phyloP scores from a whole-genome alignment of 2,888 invertebrate genomes.

The Drosophila yooni region DNA sequence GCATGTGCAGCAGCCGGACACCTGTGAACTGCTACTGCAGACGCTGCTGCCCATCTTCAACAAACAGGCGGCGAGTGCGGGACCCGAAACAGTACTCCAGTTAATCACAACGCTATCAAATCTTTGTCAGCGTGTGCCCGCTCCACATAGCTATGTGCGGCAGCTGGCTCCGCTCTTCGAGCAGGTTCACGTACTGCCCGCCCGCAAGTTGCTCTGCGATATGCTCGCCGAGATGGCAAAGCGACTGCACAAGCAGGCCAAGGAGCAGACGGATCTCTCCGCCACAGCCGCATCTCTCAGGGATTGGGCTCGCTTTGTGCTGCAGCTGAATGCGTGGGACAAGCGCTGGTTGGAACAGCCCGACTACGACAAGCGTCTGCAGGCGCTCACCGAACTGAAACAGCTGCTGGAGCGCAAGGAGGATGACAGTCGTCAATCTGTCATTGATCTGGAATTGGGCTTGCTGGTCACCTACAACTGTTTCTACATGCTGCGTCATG shows the following conservation, averaged over 20 bases:
- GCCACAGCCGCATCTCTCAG: conserved; percentile 75
- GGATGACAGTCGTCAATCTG: conserved; percentile 72
- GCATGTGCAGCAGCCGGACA: conserved; percentile 88
- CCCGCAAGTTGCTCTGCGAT: conserved; percentile 89
- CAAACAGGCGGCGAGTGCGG: conserved; percentile 87
- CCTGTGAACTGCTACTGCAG: conserved; percentile 89
- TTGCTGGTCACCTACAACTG: conserved; percentile 93
- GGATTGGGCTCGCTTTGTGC: conserved; percentile 86
- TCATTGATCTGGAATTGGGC: conserved; percentile 88
- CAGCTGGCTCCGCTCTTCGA: conserved; percentile 90
- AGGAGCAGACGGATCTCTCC: conserved; percentile 20
- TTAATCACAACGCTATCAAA: conserved; percentile 91
- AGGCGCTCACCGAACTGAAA: conserved; percentile 90
- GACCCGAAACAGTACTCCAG: conserved; percentile 89
- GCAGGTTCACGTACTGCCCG: conserved; percentile 88
- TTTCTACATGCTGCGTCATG: conserved; percentile 90
- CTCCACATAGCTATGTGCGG: conserved; percentile 89
- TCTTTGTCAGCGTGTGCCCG: conserved; percentile 89
- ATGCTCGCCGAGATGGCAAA: conserved; percentile 88
- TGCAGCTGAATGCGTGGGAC: conserved; percentile 94
- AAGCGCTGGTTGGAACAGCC: conserved; percentile 96
- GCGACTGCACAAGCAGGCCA: conserved; percentile 73
- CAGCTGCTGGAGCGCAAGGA: conserved; percentile 84
- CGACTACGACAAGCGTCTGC: conserved; percentile 92
- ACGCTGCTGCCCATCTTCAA: conserved; percentile 90